Percentiles rank a stretch among this genome's conserved stretches.
These are phyloP conservation scores for Syngnathus acus DNA, from an alignment of 2,797 vertebrate species.

Conservation along the genomic window DNA sequence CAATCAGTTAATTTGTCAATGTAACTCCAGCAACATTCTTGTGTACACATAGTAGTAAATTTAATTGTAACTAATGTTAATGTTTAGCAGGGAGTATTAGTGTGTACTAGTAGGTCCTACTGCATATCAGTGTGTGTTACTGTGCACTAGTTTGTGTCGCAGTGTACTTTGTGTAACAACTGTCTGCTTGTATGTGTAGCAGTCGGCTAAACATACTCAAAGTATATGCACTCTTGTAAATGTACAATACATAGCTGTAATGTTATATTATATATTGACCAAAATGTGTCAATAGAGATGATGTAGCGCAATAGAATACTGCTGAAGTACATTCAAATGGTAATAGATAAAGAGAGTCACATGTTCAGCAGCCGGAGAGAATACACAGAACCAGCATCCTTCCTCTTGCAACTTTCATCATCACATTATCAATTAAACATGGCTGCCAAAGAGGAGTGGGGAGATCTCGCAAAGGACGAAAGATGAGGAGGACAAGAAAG, in stretches of 20 bases:
- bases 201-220: too few relatives aligned
- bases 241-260: background rate
- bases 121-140: too few relatives aligned
- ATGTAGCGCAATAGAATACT: background rate
- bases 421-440: slow-evolving; percentile 62
- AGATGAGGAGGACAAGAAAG: slow-evolving; percentile 10
- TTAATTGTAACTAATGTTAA: background rate
- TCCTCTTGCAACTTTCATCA: slow-evolving; percentile 64
- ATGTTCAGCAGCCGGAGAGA: slow-evolving; percentile 38
- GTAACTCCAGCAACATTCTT: too few relatives aligned
- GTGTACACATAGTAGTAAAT: background rate
- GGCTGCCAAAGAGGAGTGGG: slow-evolving; percentile 5
- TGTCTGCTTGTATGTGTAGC: background rate
- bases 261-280: background rate
- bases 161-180: too few relatives aligned
- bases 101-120: background rate
- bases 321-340: background rate
- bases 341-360: slow-evolving; percentile 1
- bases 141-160: too few relatives aligned
- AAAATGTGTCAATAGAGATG: background rate
- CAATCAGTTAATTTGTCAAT: too few relatives aligned
- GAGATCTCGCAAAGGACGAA: background rate
- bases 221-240: background rate
- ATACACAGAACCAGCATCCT: slow-evolving; percentile 58
- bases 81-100: background rate